phyloP scores from a whole-genome alignment of 2,113 vertebrate species.

The Pteropus alecto region DNA sequence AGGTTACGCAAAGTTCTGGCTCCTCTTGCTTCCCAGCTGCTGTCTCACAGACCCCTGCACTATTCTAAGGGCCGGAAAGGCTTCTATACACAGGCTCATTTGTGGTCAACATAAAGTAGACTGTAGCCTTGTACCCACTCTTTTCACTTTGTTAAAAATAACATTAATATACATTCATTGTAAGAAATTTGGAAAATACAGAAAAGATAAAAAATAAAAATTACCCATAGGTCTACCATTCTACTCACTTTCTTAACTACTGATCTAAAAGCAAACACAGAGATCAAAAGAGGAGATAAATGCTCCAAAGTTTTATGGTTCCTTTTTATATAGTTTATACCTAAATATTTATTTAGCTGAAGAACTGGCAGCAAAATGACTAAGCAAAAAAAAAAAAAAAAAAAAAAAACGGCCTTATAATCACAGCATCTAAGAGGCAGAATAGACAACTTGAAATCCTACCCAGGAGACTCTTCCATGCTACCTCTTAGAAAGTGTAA shows the following conservation, averaged over 20 bases:
- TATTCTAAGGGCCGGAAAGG: slow-evolving; percentile 40
- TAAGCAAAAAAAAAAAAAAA: not conserved
- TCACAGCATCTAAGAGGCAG: not conserved
- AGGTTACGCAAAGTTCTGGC: slow-evolving; percentile 47
- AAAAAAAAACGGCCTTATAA: slow-evolving; percentile 15
- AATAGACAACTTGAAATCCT: not conserved
- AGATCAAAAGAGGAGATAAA: not conserved
- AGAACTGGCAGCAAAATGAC: not conserved
- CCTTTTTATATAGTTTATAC: not conserved
- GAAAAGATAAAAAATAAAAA: slow-evolving; percentile 48
- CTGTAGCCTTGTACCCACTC: slow-evolving; percentile 36
- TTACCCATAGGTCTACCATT: not conserved
- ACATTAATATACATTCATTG: slow-evolving; percentile 61
- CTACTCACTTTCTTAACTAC: not conserved
- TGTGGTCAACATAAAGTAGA: slow-evolving; percentile 68
- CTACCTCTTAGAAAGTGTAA: not conserved
- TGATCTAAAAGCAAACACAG: not conserved
- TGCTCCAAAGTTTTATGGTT: not conserved
- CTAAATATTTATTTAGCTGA: slow-evolving; percentile 46
- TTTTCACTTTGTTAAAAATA: slow-evolving; percentile 67
- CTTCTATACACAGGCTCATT: slow-evolving; percentile 53
- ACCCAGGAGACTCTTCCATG: not conserved
- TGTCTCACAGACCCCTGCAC: slow-evolving; percentile 39
- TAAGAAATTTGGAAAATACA: slow-evolving; percentile 37
- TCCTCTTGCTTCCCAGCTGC: slow-evolving; percentile 45